A percentile compares a stretch with the other conserved stretches of the same genome.
These are phyloP conservation scores for Xestia xanthographa DNA, from an alignment of 2,888 invertebrate genomes.

Conservation along the genomic window DNA sequence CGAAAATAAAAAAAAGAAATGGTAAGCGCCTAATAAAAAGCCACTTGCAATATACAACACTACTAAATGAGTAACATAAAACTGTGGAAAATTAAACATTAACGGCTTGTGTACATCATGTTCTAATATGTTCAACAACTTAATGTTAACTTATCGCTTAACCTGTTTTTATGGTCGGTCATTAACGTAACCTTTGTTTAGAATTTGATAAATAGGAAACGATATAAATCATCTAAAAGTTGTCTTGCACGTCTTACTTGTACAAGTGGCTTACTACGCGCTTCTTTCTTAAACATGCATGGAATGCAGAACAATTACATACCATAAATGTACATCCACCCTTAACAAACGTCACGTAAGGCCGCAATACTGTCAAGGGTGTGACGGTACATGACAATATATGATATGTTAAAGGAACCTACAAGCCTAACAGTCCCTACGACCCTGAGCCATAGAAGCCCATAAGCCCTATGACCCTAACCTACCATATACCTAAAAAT, in stretches of 20 bases:
- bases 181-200: conserved; percentile 1
- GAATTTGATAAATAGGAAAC: neutral
- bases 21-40: conserved; percentile 21
- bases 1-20: too few relatives aligned
- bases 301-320: neutral
- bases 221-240: neutral
- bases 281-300: neutral
- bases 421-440: too few relatives aligned
- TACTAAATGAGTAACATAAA: conserved; percentile 22
- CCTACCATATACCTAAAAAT: too few relatives aligned
- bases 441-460: too few relatives aligned
- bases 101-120: conserved; percentile 9
- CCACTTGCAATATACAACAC: neutral
- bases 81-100: conserved; percentile 32
- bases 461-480: too few relatives aligned
- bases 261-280: neutral
- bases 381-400: too few relatives aligned
- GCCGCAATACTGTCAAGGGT: too few relatives aligned
- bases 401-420: too few relatives aligned
- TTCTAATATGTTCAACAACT: conserved; percentile 15
- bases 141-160: conserved; percentile 13
- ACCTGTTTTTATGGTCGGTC: conserved; percentile 4
- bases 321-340: too few relatives aligned
- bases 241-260: neutral
- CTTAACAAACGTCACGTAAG: too few relatives aligned